Conservation (phyloP, 1,140 invertebrate genomes). For the Atta cephalotes region DNA sequence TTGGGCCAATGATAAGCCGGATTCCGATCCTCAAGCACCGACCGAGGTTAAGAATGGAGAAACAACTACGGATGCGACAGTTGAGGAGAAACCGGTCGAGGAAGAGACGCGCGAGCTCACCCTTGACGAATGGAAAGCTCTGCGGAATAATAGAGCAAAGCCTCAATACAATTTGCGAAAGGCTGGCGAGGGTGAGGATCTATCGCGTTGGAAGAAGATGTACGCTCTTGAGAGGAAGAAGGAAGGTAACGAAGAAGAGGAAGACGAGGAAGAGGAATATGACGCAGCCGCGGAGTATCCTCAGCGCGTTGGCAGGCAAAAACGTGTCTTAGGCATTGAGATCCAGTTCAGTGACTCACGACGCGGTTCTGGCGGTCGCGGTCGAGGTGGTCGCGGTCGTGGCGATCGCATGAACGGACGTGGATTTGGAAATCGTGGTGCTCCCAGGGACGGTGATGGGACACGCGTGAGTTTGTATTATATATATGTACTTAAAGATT, state of each 20-base stretch:
- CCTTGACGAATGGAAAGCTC: conserved; percentile 95
- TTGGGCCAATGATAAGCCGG: conserved; percentile 85
- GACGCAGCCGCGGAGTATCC: conserved; percentile 92
- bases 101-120: conserved; percentile 94
- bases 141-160: conserved; percentile 90
- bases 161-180: conserved; percentile 96
- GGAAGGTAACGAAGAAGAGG: conserved; percentile 89
- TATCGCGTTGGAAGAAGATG: conserved; percentile 97
- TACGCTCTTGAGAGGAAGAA: conserved; percentile 94
- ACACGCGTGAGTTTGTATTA: conserved; percentile 75
- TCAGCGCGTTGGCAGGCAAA: conserved; percentile 94
- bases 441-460: conserved; percentile 78
- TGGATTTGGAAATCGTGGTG: conserved; percentile 82
- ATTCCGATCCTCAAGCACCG: conserved; percentile 77
- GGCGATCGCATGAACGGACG: conserved; percentile 82
- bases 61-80: conserved; percentile 75
- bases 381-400: conserved; percentile 87
- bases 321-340: conserved; percentile 95
- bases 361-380: conserved; percentile 89
- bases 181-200: conserved; percentile 96
- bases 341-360: conserved; percentile 95
- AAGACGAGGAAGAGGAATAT: conserved; percentile 91
- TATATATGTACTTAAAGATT: too few species aligned
- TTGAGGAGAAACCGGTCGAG: conserved; percentile 88
- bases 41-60: conserved; percentile 84